Evolutionary conservation across 2,888 invertebrate species (phyloP).

Genomic region (Ceriagrion tenellum): DNA sequence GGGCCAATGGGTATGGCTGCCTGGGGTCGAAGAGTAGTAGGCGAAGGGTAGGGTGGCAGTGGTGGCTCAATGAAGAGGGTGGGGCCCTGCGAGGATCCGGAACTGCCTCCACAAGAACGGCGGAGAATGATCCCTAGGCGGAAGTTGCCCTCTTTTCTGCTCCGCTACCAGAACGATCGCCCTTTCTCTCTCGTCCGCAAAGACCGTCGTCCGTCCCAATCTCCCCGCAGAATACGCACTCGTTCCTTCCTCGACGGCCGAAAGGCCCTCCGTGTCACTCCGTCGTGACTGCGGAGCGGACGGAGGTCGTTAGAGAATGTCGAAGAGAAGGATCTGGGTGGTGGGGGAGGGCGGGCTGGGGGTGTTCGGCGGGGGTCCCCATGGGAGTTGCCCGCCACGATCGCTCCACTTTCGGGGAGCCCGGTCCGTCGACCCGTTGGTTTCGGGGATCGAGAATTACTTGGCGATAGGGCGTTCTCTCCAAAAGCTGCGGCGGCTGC

Average conservation of each 20-base stretch:
- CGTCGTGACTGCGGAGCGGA: neutral
- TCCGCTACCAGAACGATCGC: neutral
- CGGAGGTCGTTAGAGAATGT: neutral
- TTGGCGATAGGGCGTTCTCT: no score
- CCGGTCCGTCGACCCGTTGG: no score
- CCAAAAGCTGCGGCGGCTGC: no score
- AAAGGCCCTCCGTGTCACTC: neutral
- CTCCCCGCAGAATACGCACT: neutral
- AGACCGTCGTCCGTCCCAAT: neutral
- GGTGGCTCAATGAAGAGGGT: no score
- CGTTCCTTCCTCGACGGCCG: neutral
- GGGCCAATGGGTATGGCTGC: neutral
- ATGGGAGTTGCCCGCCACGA: no score
- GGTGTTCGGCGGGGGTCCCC: neutral
- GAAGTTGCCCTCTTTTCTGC: slow-evolving; percentile 5
- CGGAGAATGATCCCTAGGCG: slow-evolving; percentile 4
- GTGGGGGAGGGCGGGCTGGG: no score
- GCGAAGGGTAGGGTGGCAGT: neutral
- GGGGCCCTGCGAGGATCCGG: neutral
- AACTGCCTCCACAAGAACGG: slow-evolving; percentile 17
- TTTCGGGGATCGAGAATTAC: no score
- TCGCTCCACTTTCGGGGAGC: no score
- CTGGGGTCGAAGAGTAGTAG: neutral
- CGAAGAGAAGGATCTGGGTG: neutral
- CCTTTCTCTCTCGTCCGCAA: neutral